Base-by-base conservation (phyloP, 2,888 invertebrate genomes). In the Hanleya hanleyi region DNA sequence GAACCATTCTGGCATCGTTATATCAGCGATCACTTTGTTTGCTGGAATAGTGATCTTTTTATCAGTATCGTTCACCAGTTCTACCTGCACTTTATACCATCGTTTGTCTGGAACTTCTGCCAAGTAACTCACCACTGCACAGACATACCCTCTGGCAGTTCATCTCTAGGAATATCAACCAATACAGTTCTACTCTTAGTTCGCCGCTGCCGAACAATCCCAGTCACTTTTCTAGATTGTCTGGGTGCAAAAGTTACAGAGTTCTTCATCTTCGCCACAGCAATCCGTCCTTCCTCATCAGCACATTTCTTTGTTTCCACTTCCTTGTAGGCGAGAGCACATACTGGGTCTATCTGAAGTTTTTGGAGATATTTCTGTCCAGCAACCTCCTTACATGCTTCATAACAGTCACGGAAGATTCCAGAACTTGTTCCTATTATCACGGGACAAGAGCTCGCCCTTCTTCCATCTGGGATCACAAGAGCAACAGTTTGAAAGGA, bases 341-440 rank as follows among this genome's bases (percentile, higher is more conserved):
- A 57, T 29, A 57, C 5, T 15, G 57, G 57, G 26, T 57, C 29
- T 1, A 57, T 26, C 12, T 57, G 22, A 15, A 57, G 26, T 26
- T 57, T 57, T 32, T 57, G 57, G 15, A 57, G 2, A 32, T 57
- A 57, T 57, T 57, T 57, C 57, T 57, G 57, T 22, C 57, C 57
- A 4, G 57, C 57, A 22, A 9, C 26, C 29, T 32, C 12, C 32
- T 57, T 57, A 9, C 29, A 57, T 15, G 29, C 57, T 57, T 57
- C 57, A 26, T 57, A 57, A 29, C 57, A 57, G 57, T 57, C 57
- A 15, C 57, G n/a, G 51, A 51, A 51, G 22, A 51, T 51, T 7
- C 51, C 51, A 18, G 51, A 51, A 26, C 22, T 51, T 51, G 51
- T 51, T 18, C 22, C 51, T n/a, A 22, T 51, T 22, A 51, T n/a